Evolutionary conservation across 1,140 invertebrate genomes (phyloP).

Genomic region (Neuroterus valhalla): DNA sequence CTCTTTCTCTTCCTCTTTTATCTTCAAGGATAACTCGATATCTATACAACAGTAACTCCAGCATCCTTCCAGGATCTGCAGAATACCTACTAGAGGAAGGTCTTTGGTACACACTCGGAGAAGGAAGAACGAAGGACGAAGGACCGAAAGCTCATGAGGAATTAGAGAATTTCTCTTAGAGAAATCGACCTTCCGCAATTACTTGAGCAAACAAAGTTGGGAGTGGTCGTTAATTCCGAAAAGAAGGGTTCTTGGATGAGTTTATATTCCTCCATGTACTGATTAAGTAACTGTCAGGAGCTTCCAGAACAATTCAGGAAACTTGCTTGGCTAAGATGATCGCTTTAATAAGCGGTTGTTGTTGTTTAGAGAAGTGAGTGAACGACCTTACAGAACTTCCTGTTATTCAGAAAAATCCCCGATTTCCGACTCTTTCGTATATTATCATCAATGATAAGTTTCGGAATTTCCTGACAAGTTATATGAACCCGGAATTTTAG

Average conservation of each 20-base stretch:
- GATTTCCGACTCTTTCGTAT: no score
- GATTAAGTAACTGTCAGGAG: no score
- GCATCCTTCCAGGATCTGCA: conserved; percentile 13
- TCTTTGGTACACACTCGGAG: background rate
- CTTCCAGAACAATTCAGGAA: background rate
- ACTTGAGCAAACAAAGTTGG: conserved; percentile 6
- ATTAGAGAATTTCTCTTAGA: no score
- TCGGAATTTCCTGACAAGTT: background rate
- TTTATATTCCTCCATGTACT: no score
- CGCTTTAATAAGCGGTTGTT: no score
- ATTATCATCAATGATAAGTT: conserved; percentile 30
- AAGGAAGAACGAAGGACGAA: background rate
- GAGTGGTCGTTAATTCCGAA: conserved; percentile 19
- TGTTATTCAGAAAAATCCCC: no score
- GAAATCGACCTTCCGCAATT: background rate
- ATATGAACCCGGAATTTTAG: background rate
- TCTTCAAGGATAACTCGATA: conserved; percentile 21
- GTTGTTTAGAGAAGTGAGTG: no score
- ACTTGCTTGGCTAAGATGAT: no score
- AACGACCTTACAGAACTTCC: no score
- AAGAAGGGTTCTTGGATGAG: background rate
- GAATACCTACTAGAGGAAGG: background rate
- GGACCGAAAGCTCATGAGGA: no score
- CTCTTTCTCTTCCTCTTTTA: conserved; percentile 2
- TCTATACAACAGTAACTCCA: background rate